These are phyloP conservation scores for Coleophora deauratella DNA, from an alignment of 2,888 invertebrate species.

Conservation along the genomic window DNA sequence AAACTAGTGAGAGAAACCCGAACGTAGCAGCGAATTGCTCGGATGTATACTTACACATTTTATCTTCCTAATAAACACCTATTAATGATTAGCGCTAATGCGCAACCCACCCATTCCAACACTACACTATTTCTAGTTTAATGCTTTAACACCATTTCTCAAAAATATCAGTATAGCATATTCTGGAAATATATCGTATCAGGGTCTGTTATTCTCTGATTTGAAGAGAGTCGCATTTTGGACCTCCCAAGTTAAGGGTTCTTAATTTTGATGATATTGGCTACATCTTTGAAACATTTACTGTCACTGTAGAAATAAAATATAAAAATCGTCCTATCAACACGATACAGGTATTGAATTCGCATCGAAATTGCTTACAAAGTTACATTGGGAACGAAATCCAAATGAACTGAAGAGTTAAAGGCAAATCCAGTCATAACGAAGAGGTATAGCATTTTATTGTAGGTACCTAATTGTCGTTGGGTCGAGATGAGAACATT, in stretches of 20 bases:
- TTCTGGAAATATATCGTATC: too few species aligned
- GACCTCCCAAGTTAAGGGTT: too few species aligned
- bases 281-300: too few species aligned
- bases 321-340: not conserved
- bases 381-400: conserved; percentile 18
- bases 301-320: too few species aligned
- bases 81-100: conserved; percentile 64
- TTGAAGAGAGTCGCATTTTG: too few species aligned
- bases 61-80: conserved; percentile 66
- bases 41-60: conserved; percentile 48
- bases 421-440: conserved; percentile 11
- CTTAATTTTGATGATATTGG: too few species aligned
- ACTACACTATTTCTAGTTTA: conserved; percentile 50
- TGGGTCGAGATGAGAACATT: conserved; percentile 27
- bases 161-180: too few species aligned
- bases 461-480: conserved; percentile 30
- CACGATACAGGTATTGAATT: not conserved
- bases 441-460: conserved; percentile 21
- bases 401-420: conserved; percentile 13
- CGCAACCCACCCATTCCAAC: conserved; percentile 53
- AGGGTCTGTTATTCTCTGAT: too few species aligned
- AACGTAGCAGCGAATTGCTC: conserved; percentile 37
- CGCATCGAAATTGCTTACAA: conserved; percentile 5
- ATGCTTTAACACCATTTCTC: conserved; percentile 54
- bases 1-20: conserved; percentile 57